Percentiles rank a stretch among this genome's conserved stretches.
Evolutionary conservation across 1,140 invertebrate species (phyloP).

Genomic region (Tetragonula clypearis): DNA sequence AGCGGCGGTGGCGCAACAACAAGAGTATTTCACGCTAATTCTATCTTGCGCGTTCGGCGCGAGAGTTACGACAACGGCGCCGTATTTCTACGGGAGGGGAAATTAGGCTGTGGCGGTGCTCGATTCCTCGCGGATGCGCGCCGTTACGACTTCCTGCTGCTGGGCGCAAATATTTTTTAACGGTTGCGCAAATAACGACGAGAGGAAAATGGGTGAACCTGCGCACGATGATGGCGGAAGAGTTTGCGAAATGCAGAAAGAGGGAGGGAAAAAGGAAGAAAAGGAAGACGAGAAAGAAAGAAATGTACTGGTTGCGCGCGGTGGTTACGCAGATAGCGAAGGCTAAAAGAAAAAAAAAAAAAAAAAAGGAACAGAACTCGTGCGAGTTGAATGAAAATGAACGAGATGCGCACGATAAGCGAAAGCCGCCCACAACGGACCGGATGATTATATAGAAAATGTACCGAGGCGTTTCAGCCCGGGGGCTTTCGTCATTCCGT

Average conservation of each 20-base stretch:
- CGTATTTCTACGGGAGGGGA: neutral
- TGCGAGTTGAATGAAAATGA: constrained; percentile 22
- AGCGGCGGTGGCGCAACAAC: neutral
- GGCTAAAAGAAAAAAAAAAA: neutral
- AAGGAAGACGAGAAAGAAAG: neutral
- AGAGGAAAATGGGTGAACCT: neutral
- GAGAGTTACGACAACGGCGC: neutral
- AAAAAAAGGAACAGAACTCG: neutral
- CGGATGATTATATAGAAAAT: constrained; percentile 59
- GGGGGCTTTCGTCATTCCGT: constrained; percentile 24
- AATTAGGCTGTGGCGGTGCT: neutral
- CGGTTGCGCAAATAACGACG: neutral
- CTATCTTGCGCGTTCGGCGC: neutral
- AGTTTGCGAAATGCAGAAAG: neutral
- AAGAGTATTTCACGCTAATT: neutral
- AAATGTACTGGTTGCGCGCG: neutral
- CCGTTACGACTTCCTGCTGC: neutral
- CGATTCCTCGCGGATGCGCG: neutral
- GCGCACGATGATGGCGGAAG: neutral
- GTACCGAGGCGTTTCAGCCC: constrained; percentile 19
- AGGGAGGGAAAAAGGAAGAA: too few species aligned
- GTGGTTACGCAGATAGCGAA: neutral
- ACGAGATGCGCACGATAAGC: constrained; percentile 7
- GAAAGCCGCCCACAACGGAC: constrained; percentile 34
- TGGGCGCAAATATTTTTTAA: neutral